A percentile compares a stretch with the other conserved stretches of the same genome.
These are phyloP conservation scores for Speoplatyrhinus poulsoni DNA, from an alignment of 2,113 vertebrate genomes.

Conservation along the genomic window DNA sequence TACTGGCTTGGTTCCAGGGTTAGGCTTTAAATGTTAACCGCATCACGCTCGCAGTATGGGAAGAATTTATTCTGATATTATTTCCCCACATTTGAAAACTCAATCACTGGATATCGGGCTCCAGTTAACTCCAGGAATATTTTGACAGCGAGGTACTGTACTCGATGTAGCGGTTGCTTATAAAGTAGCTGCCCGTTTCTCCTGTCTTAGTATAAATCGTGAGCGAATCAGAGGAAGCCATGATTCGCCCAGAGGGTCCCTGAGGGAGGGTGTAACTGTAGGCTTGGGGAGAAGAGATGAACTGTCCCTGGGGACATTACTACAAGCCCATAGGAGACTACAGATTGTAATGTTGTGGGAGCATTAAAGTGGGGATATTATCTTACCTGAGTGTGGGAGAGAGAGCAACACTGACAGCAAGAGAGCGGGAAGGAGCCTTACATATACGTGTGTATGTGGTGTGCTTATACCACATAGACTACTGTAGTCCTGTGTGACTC, in stretches of 20 bases:
- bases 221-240: constrained; percentile 14
- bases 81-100: background rate
- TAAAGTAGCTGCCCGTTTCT: background rate
- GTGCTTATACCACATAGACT: background rate
- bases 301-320: constrained; percentile 34
- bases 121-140: background rate
- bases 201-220: constrained; percentile 14
- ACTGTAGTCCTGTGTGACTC: constrained; percentile 27
- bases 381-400: constrained; percentile 52
- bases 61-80: background rate
- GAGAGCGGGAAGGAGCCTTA: constrained; percentile 6
- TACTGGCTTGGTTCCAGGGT: constrained; percentile 8
- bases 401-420: constrained; percentile 9
- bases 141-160: background rate
- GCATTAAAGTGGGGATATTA: constrained; percentile 57
- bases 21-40: constrained; percentile 7
- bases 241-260: constrained; percentile 24
- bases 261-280: constrained; percentile 43
- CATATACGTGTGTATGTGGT: constrained; percentile 34
- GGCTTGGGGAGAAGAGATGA: constrained; percentile 48
- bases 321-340: constrained; percentile 14
- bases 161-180: background rate
- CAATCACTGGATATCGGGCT: background rate
- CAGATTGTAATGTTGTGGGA: constrained; percentile 46
- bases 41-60: background rate